These are phyloP conservation scores for Lamellibrachia satsuma DNA, from an alignment of 2,888 invertebrate species.

Conservation along the genomic window DNA sequence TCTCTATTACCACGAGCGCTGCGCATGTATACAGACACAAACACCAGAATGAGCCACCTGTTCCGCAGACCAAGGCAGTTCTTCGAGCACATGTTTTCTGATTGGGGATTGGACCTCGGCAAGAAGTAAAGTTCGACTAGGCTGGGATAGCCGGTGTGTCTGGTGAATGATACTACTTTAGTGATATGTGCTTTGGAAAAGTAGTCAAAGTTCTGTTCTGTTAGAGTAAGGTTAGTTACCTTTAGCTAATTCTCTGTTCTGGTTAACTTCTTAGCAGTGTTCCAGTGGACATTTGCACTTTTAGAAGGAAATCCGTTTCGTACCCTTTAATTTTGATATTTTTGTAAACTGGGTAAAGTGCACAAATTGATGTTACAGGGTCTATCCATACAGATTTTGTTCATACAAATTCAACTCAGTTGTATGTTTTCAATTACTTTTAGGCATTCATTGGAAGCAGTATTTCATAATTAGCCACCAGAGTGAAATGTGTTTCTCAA, in stretches of 20 bases:
- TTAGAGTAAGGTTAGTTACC: background rate
- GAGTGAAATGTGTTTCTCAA: too few species aligned
- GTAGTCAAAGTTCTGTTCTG: too few species aligned
- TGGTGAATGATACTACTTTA: too few species aligned
- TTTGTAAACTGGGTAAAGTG: background rate
- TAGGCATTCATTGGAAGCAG: background rate
- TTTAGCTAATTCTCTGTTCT: background rate
- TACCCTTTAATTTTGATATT: background rate
- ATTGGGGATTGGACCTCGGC: background rate
- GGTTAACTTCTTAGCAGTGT: background rate
- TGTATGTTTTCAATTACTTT: background rate
- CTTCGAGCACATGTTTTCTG: background rate
- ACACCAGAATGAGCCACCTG: too few species aligned
- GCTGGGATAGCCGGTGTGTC: too few species aligned
- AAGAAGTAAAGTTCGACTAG: too few species aligned
- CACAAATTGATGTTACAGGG: background rate
- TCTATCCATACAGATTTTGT: background rate
- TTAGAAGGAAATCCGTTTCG: background rate
- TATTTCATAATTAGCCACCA: background rate
- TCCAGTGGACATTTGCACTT: background rate
- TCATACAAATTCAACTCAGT: background rate
- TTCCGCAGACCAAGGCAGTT: background rate
- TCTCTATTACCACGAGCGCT: slow-evolving; percentile 67
- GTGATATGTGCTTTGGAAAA: too few species aligned
- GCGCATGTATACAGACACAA: slow-evolving; percentile 19